Conservation (phyloP, 1,140 invertebrate genomes). For the Melanaphis sacchari region DNA sequence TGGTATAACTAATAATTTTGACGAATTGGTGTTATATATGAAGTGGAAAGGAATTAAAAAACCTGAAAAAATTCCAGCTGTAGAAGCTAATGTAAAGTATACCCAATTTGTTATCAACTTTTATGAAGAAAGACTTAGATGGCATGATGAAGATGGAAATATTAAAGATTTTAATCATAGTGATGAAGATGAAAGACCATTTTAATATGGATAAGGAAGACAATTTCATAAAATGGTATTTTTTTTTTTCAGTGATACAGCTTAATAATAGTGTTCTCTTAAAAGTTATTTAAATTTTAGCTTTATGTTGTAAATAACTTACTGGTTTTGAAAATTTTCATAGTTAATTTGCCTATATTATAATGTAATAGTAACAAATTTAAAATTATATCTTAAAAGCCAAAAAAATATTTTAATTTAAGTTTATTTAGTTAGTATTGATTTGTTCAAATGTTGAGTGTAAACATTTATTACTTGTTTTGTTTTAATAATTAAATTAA, state of each 20-base stretch:
- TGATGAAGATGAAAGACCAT: too few species aligned
- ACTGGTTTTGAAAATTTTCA: background rate
- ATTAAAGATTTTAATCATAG: too few species aligned
- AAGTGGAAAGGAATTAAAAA: slow-evolving; percentile 86
- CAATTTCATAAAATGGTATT: background rate
- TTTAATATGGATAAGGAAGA: too few species aligned
- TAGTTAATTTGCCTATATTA: background rate
- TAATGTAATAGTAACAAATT: background rate
- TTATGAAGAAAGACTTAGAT: slow-evolving; percentile 93
- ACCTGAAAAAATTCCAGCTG: slow-evolving; percentile 90
- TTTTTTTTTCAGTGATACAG: background rate
- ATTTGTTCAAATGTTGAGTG: background rate
- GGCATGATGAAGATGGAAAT: slow-evolving; percentile 73
- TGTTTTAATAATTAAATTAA: background rate
- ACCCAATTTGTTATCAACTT: slow-evolving; percentile 96
- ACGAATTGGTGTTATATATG: slow-evolving; percentile 95
- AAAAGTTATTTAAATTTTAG: background rate
- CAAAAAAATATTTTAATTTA: background rate
- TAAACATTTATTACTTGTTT: background rate
- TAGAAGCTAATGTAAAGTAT: slow-evolving; percentile 89
- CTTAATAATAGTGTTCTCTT: background rate
- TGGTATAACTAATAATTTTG: slow-evolving; percentile 92
- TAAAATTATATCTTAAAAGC: background rate
- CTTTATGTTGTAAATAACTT: background rate
- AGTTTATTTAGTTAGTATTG: background rate